These are phyloP conservation scores for Acromyrmex echinatior DNA, from an alignment of 1,140 invertebrate genomes.

Conservation along the genomic window DNA sequence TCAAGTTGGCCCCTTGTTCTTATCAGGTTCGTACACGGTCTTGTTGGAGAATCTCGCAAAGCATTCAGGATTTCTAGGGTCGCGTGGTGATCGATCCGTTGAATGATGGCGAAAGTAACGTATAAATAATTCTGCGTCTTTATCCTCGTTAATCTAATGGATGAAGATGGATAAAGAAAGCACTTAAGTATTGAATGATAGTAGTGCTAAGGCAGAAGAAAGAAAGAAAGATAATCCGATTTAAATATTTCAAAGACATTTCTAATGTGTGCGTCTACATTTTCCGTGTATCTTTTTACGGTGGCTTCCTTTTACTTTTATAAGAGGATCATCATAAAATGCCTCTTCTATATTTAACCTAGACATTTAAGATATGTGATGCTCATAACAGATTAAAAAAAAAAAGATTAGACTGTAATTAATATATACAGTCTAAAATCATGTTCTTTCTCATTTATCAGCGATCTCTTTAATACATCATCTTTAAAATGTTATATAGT, in stretches of 20 bases:
- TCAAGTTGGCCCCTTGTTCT: slow-evolving; percentile 25
- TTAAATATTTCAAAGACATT: slow-evolving; percentile 48
- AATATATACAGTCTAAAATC: not conserved
- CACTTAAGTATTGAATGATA: not conserved
- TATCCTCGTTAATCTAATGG: slow-evolving; percentile 43
- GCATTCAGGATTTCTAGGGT: slow-evolving; percentile 24
- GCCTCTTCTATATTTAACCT: slow-evolving; percentile 21
- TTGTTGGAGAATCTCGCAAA: not conserved
- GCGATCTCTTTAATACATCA: not conserved
- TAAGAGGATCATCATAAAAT: slow-evolving; percentile 30
- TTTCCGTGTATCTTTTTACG: slow-evolving; percentile 6
- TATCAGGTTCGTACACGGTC: slow-evolving; percentile 1
- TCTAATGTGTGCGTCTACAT: slow-evolving; percentile 4
- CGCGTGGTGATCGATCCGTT: slow-evolving; percentile 6
- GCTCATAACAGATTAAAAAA: not conserved
- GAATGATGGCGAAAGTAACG: slow-evolving; percentile 26
- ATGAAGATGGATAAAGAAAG: not conserved
- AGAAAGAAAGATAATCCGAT: slow-evolving; percentile 30
- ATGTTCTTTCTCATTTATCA: not conserved
- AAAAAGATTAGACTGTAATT: not conserved
- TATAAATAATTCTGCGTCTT: slow-evolving; percentile 38
- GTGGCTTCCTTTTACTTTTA: slow-evolving; percentile 6
- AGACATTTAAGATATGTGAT: slow-evolving; percentile 16
- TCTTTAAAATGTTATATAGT: slow-evolving; percentile 1
- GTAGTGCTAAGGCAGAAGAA: not conserved